These are phyloP conservation scores for Amblyopsis rosae DNA, from an alignment of 2,113 vertebrate species.

Conservation along the genomic window DNA sequence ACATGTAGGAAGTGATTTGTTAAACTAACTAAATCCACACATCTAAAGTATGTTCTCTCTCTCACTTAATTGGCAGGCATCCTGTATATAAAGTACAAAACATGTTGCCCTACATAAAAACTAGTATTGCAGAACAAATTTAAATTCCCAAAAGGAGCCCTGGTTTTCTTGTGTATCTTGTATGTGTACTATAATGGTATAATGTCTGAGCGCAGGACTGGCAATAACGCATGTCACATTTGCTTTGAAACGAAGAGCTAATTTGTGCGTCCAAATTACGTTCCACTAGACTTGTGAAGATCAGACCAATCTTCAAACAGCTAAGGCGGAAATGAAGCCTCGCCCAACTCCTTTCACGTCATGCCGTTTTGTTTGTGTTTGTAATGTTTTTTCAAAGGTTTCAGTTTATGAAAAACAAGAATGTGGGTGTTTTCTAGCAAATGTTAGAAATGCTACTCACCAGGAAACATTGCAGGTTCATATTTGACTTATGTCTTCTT, in stretches of 20 bases:
- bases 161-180: conserved; percentile 10
- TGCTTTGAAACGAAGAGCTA: conserved; percentile 56
- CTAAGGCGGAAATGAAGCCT: conserved; percentile 61
- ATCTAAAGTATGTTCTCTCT: too few relatives aligned
- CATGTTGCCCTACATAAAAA: too few relatives aligned
- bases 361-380: conserved; percentile 18
- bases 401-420: conserved; percentile 35
- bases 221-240: conserved; percentile 54
- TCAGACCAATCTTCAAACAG: conserved; percentile 71
- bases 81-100: too few relatives aligned
- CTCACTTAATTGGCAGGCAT: too few relatives aligned
- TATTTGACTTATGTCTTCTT: not conserved
- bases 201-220: conserved; percentile 13
- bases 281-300: conserved; percentile 66
- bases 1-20: too few relatives aligned
- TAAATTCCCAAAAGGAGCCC: too few relatives aligned
- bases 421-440: not conserved
- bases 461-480: too few relatives aligned
- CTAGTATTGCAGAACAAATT: too few relatives aligned
- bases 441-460: too few relatives aligned
- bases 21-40: too few relatives aligned
- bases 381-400: conserved; percentile 39
- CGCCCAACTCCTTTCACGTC: conserved; percentile 73
- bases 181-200: conserved; percentile 6
- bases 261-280: conserved; percentile 53